Conservation (phyloP, 2,113 vertebrate genomes). For the Albula glossodonta region DNA sequence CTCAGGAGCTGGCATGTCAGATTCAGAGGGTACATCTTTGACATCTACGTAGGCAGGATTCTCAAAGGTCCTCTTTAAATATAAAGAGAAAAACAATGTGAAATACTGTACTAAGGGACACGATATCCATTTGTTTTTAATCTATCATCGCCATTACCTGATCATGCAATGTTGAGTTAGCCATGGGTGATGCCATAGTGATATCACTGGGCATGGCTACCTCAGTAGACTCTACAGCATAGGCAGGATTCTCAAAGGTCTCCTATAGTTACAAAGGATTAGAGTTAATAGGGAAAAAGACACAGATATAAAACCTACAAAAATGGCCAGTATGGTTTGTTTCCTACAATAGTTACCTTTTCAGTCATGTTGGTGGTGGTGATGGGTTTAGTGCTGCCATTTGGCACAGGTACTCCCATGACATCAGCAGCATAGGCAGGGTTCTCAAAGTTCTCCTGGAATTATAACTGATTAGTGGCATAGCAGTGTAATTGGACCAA, state of each 20-base stretch:
- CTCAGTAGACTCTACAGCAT: constrained; percentile 8
- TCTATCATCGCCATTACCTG: not conserved
- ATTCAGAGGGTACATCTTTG: not conserved
- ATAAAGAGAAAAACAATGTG: not conserved
- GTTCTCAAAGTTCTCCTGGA: constrained; percentile 6
- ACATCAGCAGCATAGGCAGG: not conserved
- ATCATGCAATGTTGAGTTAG: not conserved
- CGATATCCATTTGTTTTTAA: not conserved
- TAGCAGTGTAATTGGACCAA: not conserved
- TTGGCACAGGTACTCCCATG: not conserved
- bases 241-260: constrained; percentile 42
- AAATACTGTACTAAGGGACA: not conserved
- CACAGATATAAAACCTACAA: no score
- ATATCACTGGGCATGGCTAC: not conserved
- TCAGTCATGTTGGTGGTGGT: not conserved
- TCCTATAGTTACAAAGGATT: constrained; percentile 29
- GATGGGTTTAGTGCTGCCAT: constrained; percentile 21
- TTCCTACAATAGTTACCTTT: not conserved
- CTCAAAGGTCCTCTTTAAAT: constrained; percentile 42
- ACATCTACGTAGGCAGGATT: constrained; percentile 33
- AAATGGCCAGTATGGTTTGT: no score
- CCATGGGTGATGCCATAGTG: not conserved
- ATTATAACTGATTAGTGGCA: not conserved
- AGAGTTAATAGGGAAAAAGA: not conserved
- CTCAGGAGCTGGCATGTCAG: not conserved